These are phyloP conservation scores for Zoanthus sansibaricus DNA, from an alignment of 92 coral and sea anemone species.

Conservation along the genomic window DNA sequence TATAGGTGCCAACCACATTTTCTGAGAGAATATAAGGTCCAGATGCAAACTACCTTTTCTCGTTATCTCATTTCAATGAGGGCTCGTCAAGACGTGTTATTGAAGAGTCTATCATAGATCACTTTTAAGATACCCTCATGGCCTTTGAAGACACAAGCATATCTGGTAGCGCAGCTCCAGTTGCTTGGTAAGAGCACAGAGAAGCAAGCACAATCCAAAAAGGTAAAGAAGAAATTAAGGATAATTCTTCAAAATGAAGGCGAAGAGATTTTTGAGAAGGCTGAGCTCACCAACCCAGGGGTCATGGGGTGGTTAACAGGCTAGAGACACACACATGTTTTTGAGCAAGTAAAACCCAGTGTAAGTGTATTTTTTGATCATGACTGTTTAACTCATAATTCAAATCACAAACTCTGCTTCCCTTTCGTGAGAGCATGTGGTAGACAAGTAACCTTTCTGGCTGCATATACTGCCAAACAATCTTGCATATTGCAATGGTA, in stretches of 20 bases:
- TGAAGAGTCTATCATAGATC: slow-evolving; percentile 52
- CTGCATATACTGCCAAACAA: slow-evolving; percentile 23
- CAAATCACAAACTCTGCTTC: slow-evolving; percentile 49
- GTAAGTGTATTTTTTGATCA: slow-evolving; percentile 15
- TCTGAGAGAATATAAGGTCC: slow-evolving; percentile 47
- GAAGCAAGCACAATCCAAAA: no score
- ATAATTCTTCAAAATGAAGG: background rate
- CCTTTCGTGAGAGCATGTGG: slow-evolving; percentile 57
- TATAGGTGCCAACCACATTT: slow-evolving; percentile 47
- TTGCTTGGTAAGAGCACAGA: slow-evolving; percentile 37
- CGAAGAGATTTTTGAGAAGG: slow-evolving; percentile 1
- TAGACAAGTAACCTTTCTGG: slow-evolving; percentile 40
- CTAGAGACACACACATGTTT: slow-evolving; percentile 42
- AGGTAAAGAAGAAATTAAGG: background rate
- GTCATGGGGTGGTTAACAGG: slow-evolving; percentile 31
- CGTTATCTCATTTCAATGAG: slow-evolving; percentile 44
- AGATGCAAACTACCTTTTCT: slow-evolving; percentile 43
- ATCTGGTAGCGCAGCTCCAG: slow-evolving; percentile 33
- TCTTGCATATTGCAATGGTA: slow-evolving; percentile 51
- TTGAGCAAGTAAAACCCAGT: slow-evolving; percentile 30
- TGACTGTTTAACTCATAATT: slow-evolving; percentile 22
- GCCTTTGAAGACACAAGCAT: slow-evolving; percentile 45
- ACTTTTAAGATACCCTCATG: slow-evolving; percentile 47
- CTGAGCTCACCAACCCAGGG: slow-evolving; percentile 12
- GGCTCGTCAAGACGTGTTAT: slow-evolving; percentile 33